Percentiles rank a stretch among this genome's conserved stretches.
phyloP scores from a whole-genome alignment of 2,888 invertebrate species.

The Melieria picta region DNA sequence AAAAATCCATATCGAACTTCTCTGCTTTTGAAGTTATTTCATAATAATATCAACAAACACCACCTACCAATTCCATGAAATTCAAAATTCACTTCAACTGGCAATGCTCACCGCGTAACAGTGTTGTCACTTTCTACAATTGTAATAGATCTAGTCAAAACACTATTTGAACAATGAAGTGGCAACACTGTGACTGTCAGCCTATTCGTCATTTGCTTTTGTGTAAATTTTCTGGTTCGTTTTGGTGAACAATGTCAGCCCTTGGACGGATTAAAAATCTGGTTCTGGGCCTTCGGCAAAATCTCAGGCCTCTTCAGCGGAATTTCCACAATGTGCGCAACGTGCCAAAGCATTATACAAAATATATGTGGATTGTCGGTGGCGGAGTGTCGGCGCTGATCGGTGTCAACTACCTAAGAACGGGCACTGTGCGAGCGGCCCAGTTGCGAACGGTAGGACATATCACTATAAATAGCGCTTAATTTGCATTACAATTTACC shows the following conservation, averaged over 20 bases:
- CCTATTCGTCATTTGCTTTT: background rate
- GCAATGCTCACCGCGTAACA: no score
- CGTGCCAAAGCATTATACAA: conserved; percentile 47
- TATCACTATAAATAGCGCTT: background rate
- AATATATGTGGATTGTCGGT: conserved; percentile 59
- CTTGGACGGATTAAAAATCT: conserved; percentile 29
- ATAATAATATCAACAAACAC: no score
- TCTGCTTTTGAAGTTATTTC: no score
- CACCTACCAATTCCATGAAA: no score
- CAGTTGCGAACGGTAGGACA: conserved; percentile 17
- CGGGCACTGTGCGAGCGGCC: conserved; percentile 66
- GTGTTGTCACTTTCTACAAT: no score
- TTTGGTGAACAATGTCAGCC: conserved; percentile 24
- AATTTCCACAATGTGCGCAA: conserved; percentile 49
- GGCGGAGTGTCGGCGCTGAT: conserved; percentile 67
- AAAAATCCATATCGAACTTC: no score
- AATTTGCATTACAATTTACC: no score
- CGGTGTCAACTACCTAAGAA: conserved; percentile 64
- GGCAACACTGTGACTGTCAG: no score
- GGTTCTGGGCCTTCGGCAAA: conserved; percentile 24
- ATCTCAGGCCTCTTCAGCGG: conserved; percentile 46
- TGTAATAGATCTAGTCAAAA: no score
- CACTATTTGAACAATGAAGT: no score
- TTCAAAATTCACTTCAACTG: no score
- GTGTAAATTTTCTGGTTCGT: background rate